Conservation (phyloP, 2,113 vertebrate species). For the Bos javanicus region DNA sequence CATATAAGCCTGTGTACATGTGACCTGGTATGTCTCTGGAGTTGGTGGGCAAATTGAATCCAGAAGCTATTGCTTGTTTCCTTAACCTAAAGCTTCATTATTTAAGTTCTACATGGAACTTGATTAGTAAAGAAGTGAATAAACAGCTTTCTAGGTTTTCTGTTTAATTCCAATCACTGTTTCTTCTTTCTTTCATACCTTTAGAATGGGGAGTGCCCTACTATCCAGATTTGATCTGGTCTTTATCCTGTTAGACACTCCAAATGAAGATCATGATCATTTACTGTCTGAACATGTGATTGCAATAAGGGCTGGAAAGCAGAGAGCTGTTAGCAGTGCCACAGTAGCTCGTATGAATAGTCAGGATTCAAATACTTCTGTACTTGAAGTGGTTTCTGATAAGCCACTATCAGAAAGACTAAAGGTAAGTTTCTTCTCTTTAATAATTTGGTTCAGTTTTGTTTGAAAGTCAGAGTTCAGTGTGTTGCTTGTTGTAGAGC, state of each 20-base stretch:
- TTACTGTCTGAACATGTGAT: conserved; percentile 95
- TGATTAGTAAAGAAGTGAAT: neutral
- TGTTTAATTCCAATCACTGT: neutral
- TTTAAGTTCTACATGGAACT: neutral
- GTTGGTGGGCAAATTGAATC: neutral
- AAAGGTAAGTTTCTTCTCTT: conserved; percentile 83
- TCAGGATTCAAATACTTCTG: conserved; percentile 83
- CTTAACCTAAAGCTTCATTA: neutral
- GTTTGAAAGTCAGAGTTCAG: neutral
- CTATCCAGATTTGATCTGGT: conserved; percentile 97
- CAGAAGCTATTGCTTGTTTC: conserved; percentile 7
- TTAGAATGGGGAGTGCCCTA: conserved; percentile 95
- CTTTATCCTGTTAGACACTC: conserved; percentile 96
- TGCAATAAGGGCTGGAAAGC: conserved; percentile 89
- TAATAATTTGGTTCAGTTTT: neutral
- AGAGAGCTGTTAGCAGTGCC: conserved; percentile 77
- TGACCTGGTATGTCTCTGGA: neutral
- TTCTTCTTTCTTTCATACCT: conserved; percentile 41
- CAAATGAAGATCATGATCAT: conserved; percentile 95
- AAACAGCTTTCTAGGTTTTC: neutral
- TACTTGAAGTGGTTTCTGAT: conserved; percentile 87
- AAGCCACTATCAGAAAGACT: conserved; percentile 89
- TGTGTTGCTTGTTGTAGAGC: neutral
- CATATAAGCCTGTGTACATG: neutral
- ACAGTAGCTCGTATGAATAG: conserved; percentile 71